These are phyloP conservation scores for Syritta pipiens DNA, from an alignment of 2,888 invertebrate species.

Conservation along the genomic window DNA sequence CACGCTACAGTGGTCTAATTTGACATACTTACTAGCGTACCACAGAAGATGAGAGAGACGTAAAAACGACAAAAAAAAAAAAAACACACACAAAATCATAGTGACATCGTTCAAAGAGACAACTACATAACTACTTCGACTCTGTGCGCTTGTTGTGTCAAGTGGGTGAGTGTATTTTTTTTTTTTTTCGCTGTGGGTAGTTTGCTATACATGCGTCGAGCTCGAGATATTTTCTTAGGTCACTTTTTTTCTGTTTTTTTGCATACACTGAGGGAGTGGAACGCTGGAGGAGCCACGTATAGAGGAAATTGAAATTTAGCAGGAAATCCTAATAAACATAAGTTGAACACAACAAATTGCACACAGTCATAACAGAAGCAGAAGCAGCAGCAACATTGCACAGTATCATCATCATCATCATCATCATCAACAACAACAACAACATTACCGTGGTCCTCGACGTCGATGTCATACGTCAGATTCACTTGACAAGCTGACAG, in stretches of 20 bases:
- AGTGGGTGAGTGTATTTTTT: not conserved
- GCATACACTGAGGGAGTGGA: not conserved
- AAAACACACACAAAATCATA: not conserved
- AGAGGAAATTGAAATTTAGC: constrained; percentile 68
- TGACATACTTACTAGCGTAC: constrained; percentile 31
- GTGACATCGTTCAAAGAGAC: constrained; percentile 5
- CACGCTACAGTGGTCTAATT: constrained; percentile 53
- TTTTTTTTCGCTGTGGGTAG: constrained; percentile 6
- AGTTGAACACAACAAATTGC: constrained; percentile 52
- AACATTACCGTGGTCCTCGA: constrained; percentile 37
- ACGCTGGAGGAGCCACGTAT: too few relatives aligned
- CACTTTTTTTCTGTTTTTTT: not conserved
- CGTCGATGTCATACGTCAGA: constrained; percentile 14
- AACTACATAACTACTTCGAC: not conserved
- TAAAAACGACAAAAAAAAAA: too few relatives aligned
- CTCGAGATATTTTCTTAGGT: constrained; percentile 4
- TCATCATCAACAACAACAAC: constrained; percentile 24
- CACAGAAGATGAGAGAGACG: too few relatives aligned
- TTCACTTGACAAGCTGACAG: constrained; percentile 64
- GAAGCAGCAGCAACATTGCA: constrained; percentile 56
- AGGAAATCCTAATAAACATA: constrained; percentile 68
- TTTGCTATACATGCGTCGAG: not conserved
- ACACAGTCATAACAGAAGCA: too few relatives aligned
- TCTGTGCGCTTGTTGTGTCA: constrained; percentile 18
- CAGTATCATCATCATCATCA: constrained; percentile 26